A percentile compares a stretch with the other conserved stretches of the same genome.
Evolutionary conservation across 2,113 vertebrate species (phyloP).

Genomic region (human): GRCh38 chr1:22883001-22883500

Average conservation of each 20-base stretch:
- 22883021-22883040: not conserved
- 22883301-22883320: accelerated
- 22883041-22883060: not conserved
- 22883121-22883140: not conserved
- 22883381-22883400: not conserved
- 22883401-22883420: not conserved
- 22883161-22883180: accelerated
- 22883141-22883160: not conserved
- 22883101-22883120: not conserved
- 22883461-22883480: not conserved
- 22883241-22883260: not conserved
- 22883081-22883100: not conserved
- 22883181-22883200: accelerated
- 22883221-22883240: not conserved
- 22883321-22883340: not conserved
- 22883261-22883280: not conserved
- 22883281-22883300: not conserved
- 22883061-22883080: not conserved
- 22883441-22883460: not conserved
- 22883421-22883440: not conserved
- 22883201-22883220: not conserved
- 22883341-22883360: accelerated
- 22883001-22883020: not conserved
- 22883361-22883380: not conserved
- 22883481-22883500: not conserved